A percentile compares a stretch with the other conserved stretches of the same genome.
phyloP scores from a whole-genome alignment of 1,140 invertebrate genomes.

The Plutomurus gul region DNA sequence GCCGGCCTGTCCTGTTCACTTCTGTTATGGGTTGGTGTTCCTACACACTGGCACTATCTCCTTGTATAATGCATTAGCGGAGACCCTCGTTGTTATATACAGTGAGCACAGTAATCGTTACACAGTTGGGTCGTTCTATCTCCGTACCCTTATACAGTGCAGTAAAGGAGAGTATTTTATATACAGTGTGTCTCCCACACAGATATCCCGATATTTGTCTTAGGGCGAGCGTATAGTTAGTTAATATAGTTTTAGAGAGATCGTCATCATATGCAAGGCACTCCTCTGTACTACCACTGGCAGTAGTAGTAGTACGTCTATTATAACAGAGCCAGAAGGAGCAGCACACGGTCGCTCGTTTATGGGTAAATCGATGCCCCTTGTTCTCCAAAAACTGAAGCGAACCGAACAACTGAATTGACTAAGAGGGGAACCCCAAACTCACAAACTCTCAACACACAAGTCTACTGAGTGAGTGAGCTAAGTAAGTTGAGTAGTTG shows the following conservation, averaged over 20 bases:
- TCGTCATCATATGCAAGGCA: slow-evolving; percentile 15
- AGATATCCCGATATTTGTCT: slow-evolving; percentile 3
- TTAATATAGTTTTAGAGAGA: slow-evolving; percentile 14
- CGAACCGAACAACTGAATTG: slow-evolving; percentile 22
- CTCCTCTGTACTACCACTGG: neutral
- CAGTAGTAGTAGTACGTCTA: no score
- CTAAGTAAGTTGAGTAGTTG: slow-evolving; percentile 14
- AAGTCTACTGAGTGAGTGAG: slow-evolving; percentile 6
- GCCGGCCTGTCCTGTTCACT: no score
- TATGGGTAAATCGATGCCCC: slow-evolving; percentile 45
- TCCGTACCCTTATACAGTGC: neutral
- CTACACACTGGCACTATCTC: neutral
- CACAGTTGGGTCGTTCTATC: slow-evolving; percentile 6
- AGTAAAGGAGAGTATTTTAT: neutral
- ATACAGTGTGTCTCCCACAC: neutral
- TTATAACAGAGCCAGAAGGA: slow-evolving; percentile 1
- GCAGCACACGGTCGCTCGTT: slow-evolving; percentile 31
- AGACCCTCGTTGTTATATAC: neutral
- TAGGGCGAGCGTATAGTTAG: neutral
- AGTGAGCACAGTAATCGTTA: no score
- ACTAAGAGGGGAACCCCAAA: slow-evolving; percentile 31
- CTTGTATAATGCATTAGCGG: neutral
- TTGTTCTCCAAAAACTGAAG: slow-evolving; percentile 27
- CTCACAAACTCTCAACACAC: no score
- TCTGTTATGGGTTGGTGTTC: no score